Percentiles rank a stretch among this genome's conserved stretches.
phyloP scores from a whole-genome alignment of 35 echinoderm and acorn worm genomes.

The Chiridota heheva region DNA sequence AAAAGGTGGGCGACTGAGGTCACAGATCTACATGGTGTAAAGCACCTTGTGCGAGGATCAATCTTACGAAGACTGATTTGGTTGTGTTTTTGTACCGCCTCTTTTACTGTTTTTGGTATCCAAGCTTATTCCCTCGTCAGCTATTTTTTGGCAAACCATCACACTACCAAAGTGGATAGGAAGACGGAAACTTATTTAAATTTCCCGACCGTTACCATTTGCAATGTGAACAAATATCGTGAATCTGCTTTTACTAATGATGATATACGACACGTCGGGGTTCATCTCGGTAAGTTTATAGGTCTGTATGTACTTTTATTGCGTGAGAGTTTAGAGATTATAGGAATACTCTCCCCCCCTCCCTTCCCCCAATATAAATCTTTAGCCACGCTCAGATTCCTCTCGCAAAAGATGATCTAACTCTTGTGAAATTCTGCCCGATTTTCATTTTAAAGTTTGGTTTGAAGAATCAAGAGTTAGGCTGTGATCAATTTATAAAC shows the following conservation, averaged over 20 bases:
- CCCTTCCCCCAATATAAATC: no score
- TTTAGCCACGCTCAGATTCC: no score
- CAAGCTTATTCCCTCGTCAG: constrained; percentile 16
- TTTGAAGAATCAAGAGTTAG: no score
- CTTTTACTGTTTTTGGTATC: constrained; percentile 12
- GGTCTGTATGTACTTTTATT: no score
- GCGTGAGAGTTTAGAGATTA: no score
- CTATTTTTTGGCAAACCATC: constrained; percentile 45
- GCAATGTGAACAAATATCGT: constrained; percentile 97
- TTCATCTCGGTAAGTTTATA: constrained; percentile 68
- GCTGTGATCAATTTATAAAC: no score
- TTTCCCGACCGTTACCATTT: constrained; percentile 77
- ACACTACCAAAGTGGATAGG: constrained; percentile 82
- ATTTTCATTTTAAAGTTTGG: no score
- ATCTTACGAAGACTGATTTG: constrained; percentile 51
- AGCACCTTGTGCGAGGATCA: constrained; percentile 56
- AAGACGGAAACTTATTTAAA: constrained; percentile 4
- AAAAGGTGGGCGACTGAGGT: constrained; percentile 25
- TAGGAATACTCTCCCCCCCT: no score
- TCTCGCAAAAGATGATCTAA: no score
- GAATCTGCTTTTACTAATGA: constrained; percentile 63
- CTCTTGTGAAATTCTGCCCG: no score
- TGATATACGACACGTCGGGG: constrained; percentile 81
- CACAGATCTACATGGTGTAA: constrained; percentile 61
- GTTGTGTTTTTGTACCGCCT: constrained; percentile 29